Percentiles rank a stretch among this genome's conserved stretches.
Conservation (phyloP, 2,888 invertebrate genomes). For the Camptogramma bilineatum region DNA sequence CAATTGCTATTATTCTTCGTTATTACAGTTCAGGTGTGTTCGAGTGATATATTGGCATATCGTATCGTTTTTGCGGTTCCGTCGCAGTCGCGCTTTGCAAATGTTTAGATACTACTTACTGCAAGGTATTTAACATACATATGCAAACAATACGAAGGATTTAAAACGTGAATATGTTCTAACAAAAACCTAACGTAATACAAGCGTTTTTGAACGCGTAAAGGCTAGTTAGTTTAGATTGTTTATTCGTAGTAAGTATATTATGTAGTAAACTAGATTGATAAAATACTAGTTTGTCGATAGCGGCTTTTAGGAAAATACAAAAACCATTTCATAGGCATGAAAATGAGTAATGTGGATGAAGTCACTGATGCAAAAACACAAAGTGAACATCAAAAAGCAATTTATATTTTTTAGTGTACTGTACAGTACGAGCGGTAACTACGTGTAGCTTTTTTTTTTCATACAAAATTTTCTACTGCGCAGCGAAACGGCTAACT, state of each 20-base stretch:
- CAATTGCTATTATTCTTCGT: slow-evolving; percentile 80
- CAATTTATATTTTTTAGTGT: neutral
- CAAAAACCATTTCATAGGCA: neutral
- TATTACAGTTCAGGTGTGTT: slow-evolving; percentile 81
- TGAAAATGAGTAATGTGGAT: neutral
- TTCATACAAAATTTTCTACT: too few species aligned
- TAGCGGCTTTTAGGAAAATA: neutral
- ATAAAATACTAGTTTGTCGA: neutral
- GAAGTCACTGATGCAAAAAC: neutral
- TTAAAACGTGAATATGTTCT: neutral
- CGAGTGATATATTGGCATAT: slow-evolving; percentile 75
- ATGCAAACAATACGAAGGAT: slow-evolving; percentile 4
- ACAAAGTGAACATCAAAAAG: neutral
- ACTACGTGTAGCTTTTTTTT: too few species aligned
- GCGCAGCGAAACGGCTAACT: too few species aligned
- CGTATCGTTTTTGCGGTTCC: slow-evolving; percentile 69
- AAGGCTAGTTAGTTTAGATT: neutral
- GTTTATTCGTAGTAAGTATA: neutral
- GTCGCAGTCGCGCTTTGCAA: slow-evolving; percentile 50
- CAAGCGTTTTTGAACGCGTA: neutral
- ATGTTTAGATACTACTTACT: slow-evolving; percentile 60
- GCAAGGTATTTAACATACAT: slow-evolving; percentile 31
- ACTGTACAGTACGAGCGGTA: too few species aligned
- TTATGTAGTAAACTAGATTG: neutral
- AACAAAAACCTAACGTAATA: neutral